These are phyloP conservation scores for Sternarchorhynchus goeldii DNA, from an alignment of 2,797 vertebrate genomes.

Conservation along the genomic window DNA sequence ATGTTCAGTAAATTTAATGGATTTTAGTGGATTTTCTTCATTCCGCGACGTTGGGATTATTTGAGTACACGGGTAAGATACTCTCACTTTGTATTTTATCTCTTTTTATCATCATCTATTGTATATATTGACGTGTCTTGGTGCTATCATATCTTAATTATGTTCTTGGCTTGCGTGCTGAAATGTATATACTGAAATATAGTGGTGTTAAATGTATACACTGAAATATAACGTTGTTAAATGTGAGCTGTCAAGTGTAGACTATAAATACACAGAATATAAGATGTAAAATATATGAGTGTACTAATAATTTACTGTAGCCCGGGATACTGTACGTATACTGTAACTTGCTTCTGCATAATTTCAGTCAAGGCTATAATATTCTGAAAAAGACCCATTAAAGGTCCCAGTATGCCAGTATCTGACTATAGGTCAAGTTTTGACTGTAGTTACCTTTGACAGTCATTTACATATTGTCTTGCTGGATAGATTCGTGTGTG, in stretches of 20 bases:
- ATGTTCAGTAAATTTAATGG: conserved; percentile 26
- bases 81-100: not conserved
- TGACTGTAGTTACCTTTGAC: not conserved
- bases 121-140: not conserved
- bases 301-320: too few relatives aligned
- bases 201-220: not conserved
- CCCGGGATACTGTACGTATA: too few relatives aligned
- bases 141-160: not conserved
- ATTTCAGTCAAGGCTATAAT: too few relatives aligned
- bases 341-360: too few relatives aligned
- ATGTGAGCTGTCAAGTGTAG: not conserved
- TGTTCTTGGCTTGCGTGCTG: not conserved
- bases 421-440: not conserved
- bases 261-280: conserved; percentile 3
- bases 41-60: conserved; percentile 19
- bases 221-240: not conserved
- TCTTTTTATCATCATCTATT: not conserved
- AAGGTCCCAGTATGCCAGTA: not conserved
- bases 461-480: conserved; percentile 8
- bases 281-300: not conserved
- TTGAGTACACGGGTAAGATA: conserved; percentile 18
- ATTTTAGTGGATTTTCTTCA: conserved; percentile 13
- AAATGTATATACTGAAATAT: not conserved
- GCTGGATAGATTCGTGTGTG: not conserved
- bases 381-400: not conserved